phyloP scores from a whole-genome alignment of 2,113 vertebrate species.

The Myiozetetes cayanensis region DNA sequence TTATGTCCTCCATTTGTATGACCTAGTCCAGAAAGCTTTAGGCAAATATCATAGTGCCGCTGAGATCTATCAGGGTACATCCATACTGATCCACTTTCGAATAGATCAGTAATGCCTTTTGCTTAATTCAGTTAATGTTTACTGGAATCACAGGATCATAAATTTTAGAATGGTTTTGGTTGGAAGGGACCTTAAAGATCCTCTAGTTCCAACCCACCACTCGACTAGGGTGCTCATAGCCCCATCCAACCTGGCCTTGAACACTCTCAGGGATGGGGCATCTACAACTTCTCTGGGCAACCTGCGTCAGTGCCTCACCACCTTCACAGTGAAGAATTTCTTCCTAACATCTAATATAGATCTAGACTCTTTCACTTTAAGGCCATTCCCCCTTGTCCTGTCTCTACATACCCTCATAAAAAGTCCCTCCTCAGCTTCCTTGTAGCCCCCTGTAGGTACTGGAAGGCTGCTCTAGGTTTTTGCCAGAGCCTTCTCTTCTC shows the following conservation, averaged over 20 bases:
- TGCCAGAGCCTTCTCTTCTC: neutral
- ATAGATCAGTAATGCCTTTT: neutral
- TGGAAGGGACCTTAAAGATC: neutral
- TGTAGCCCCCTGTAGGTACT: neutral
- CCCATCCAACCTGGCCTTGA: neutral
- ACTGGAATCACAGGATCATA: neutral
- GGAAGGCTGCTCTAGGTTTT: neutral
- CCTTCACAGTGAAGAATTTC: neutral
- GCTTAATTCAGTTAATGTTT: neutral
- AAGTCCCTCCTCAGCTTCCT: neutral
- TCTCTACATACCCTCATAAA: neutral
- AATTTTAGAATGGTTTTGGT: neutral
- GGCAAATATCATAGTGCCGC: neutral
- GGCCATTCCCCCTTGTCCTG: neutral
- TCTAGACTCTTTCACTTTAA: neutral
- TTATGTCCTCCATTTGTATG: neutral
- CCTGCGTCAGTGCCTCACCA: fast-evolving
- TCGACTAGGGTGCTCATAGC: neutral
- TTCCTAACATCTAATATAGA: neutral
- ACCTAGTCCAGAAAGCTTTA: neutral
- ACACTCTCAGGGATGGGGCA: neutral
- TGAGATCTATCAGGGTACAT: neutral
- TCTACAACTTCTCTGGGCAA: neutral
- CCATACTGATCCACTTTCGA: neutral
- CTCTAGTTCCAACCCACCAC: neutral